phyloP scores from a whole-genome alignment of 2,888 invertebrate genomes.

The Tetramorium bicarinatum region DNA sequence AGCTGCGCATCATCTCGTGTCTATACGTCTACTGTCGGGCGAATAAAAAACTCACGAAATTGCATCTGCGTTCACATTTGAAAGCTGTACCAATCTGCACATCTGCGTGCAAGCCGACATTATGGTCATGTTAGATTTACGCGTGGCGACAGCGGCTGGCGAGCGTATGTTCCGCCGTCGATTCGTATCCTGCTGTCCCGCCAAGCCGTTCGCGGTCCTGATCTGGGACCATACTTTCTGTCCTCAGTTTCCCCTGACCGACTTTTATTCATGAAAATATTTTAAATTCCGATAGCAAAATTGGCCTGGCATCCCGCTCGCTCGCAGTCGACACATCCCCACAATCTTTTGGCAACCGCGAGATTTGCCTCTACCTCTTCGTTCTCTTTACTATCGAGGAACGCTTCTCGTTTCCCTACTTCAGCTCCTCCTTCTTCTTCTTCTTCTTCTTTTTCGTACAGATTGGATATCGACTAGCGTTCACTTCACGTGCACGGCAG shows the following conservation, averaged over 20 bases:
- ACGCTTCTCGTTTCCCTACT: conserved; percentile 2
- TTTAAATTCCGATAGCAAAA: conserved; percentile 82
- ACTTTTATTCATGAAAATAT: conserved; percentile 83
- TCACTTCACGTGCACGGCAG: conserved; percentile 1
- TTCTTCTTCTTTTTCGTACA: conserved; percentile 42
- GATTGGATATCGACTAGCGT: conserved; percentile 66
- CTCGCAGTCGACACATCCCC: background rate
- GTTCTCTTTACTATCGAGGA: background rate
- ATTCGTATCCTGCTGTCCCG: conserved; percentile 44
- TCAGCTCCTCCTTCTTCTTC: background rate
- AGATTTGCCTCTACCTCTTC: background rate
- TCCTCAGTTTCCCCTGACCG: conserved; percentile 7
- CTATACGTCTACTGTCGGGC: background rate
- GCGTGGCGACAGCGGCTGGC: conserved; percentile 39
- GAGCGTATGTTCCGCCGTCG: conserved; percentile 45
- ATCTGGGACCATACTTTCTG: conserved; percentile 6
- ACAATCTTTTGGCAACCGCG: background rate
- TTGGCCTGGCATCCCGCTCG: conserved; percentile 68
- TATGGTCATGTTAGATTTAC: conserved; percentile 59
- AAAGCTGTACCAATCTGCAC: conserved; percentile 48
- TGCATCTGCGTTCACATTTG: conserved; percentile 44
- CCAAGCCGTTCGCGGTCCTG: conserved; percentile 27
- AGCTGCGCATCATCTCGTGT: background rate
- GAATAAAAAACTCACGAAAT: conserved; percentile 9
- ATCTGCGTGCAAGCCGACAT: conserved; percentile 57